Percentiles rank a stretch among this genome's conserved stretches.
phyloP scores from a whole-genome alignment of 2,113 vertebrate genomes.

The Ochotona curzoniae region DNA sequence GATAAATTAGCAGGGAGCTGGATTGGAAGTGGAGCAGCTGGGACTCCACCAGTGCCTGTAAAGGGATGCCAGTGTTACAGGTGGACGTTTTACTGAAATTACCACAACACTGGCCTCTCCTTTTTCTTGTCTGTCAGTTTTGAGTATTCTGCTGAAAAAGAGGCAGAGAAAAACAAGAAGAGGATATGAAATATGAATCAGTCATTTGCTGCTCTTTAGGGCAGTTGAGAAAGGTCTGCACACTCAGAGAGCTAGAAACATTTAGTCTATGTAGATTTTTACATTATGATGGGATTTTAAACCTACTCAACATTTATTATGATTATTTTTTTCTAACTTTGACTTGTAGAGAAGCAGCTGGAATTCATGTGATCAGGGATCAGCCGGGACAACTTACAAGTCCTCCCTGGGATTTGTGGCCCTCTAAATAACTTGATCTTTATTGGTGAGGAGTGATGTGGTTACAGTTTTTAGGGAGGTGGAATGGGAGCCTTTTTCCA shows the following conservation, averaged over 20 bases:
- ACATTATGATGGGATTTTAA: not conserved
- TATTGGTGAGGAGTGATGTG: not conserved
- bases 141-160: conserved; percentile 33
- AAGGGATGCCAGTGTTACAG: too few species aligned
- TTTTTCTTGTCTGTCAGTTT: conserved; percentile 26
- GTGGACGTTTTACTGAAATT: too few species aligned
- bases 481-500: not conserved
- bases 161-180: conserved; percentile 11
- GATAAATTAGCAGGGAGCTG: too few species aligned
- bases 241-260: conserved; percentile 23
- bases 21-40: too few species aligned
- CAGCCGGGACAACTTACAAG: not conserved
- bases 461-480: not conserved
- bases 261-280: conserved; percentile 27
- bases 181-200: conserved; percentile 29
- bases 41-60: too few species aligned
- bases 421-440: not conserved
- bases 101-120: not conserved
- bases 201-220: conserved; percentile 46
- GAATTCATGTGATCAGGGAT: not conserved
- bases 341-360: not conserved
- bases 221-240: not conserved
- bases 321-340: not conserved
- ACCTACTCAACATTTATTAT: not conserved
- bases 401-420: not conserved